These are phyloP conservation scores for Poeciliopsis retropinna DNA, from an alignment of 2,113 vertebrate genomes.

Conservation along the genomic window DNA sequence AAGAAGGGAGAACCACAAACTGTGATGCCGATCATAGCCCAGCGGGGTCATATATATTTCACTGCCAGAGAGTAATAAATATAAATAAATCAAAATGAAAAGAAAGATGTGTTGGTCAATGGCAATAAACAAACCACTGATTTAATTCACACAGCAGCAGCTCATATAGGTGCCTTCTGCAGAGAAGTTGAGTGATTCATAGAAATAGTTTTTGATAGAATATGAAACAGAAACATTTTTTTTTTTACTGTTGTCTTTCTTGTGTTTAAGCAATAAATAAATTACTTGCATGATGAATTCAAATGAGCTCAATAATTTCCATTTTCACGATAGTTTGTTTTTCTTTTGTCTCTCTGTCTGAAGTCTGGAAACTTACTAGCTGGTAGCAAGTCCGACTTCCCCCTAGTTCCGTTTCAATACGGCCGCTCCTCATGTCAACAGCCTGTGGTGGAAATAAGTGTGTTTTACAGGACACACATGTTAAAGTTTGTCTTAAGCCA, in stretches of 20 bases:
- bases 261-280: background rate
- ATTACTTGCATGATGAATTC: too few species aligned
- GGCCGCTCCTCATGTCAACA: too few species aligned
- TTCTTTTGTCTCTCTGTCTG: too few species aligned
- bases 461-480: too few species aligned
- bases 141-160: slow-evolving; percentile 28
- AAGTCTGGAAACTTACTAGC: too few species aligned
- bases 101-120: slow-evolving; percentile 34
- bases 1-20: background rate
- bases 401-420: too few species aligned
- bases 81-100: background rate
- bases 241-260: background rate
- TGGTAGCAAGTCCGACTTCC: too few species aligned
- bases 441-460: too few species aligned
- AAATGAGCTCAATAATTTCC: too few species aligned
- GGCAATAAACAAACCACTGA: slow-evolving; percentile 41
- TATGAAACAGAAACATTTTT: background rate
- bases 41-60: slow-evolving; percentile 22
- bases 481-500: too few species aligned
- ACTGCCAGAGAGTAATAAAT: slow-evolving; percentile 39
- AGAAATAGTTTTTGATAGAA: background rate
- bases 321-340: too few species aligned
- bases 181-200: background rate
- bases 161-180: slow-evolving; percentile 14
- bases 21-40: background rate